Conservation (phyloP, 2,113 vertebrate genomes). For the Merops nubicus region DNA sequence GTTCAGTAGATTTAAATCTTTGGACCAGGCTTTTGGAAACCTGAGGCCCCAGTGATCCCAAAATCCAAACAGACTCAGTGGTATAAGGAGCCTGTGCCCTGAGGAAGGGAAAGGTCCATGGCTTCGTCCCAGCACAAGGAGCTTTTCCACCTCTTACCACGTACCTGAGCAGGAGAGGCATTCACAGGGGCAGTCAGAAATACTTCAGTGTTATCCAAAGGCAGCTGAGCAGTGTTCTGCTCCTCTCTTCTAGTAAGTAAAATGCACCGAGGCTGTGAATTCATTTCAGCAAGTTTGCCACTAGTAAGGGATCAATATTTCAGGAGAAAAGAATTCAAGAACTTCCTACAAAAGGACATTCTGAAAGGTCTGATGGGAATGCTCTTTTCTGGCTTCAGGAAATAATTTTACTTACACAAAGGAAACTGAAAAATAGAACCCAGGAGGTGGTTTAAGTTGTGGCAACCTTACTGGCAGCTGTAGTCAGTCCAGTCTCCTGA, state of each 20-base stretch:
- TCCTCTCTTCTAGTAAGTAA: background rate
- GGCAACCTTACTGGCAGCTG: background rate
- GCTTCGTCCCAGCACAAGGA: background rate
- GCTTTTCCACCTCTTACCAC: accelerated
- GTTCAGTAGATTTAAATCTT: background rate
- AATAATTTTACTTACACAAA: background rate
- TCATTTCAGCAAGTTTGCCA: background rate
- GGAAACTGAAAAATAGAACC: accelerated
- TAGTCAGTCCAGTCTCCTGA: background rate
- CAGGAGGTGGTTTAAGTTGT: background rate
- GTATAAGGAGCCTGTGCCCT: background rate
- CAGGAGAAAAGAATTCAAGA: background rate
- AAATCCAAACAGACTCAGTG: background rate
- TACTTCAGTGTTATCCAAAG: accelerated
- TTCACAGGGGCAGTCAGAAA: background rate
- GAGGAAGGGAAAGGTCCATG: background rate
- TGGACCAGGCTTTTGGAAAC: background rate
- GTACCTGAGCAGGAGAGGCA: accelerated
- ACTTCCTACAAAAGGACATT: background rate
- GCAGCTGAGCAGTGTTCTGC: background rate
- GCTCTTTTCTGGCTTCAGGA: background rate
- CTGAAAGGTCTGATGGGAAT: background rate
- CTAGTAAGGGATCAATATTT: background rate
- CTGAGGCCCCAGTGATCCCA: background rate
- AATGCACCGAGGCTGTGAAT: background rate